Conservation (phyloP, 2,797 vertebrate species). For the Peromyscus aztecus region DNA sequence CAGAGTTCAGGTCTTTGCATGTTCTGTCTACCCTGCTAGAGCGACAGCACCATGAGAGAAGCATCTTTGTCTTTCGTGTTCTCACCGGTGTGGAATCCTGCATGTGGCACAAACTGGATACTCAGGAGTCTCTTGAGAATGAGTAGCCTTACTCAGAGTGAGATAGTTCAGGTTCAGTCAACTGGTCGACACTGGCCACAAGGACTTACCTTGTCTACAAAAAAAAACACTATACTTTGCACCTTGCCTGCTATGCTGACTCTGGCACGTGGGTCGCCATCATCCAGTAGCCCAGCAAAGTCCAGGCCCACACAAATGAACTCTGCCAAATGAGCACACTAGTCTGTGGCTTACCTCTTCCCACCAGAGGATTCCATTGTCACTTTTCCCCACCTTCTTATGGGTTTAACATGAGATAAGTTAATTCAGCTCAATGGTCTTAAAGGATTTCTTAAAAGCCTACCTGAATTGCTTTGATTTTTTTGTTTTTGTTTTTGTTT, state of each 20-base stretch:
- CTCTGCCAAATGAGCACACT: not conserved
- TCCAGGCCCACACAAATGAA: not conserved
- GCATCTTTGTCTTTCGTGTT: not conserved
- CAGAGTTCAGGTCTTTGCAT: not conserved
- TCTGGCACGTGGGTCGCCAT: not conserved
- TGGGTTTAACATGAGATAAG: not conserved
- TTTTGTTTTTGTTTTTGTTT: not conserved
- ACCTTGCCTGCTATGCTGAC: not conserved
- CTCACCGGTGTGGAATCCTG: not conserved
- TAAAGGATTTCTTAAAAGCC: too few relatives aligned
- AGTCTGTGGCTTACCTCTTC: not conserved
- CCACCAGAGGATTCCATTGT: not conserved
- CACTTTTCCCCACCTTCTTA: not conserved
- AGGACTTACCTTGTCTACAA: not conserved
- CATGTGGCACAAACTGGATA: not conserved
- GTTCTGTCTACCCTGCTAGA: not conserved
- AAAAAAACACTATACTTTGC: not conserved
- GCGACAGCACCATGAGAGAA: not conserved
- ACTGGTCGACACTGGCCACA: not conserved
- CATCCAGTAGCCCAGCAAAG: not conserved
- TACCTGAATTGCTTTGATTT: not conserved
- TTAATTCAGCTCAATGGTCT: not conserved
- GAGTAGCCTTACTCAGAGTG: not conserved
- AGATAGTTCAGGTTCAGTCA: not conserved
- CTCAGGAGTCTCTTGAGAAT: not conserved